Percentiles rank a stretch among this genome's conserved stretches.
Evolutionary conservation across 2,797 vertebrate genomes (phyloP).

Genomic region (Thripadectes ignobilis): DNA sequence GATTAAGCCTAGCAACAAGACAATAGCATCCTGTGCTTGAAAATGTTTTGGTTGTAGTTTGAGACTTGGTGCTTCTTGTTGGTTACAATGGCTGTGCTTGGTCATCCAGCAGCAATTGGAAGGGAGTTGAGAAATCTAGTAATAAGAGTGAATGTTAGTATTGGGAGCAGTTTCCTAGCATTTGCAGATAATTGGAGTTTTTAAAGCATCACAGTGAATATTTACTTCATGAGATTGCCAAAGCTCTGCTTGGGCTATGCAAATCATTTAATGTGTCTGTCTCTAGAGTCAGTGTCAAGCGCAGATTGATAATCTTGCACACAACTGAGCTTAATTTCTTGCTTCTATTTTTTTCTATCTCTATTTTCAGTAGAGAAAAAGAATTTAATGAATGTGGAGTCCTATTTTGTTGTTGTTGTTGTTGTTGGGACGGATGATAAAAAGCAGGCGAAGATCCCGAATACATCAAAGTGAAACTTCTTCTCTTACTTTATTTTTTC

Average conservation of each 20-base stretch:
- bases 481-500: too few relatives aligned
- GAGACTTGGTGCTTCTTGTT: not conserved
- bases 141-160: not conserved
- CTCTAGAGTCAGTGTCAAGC: not conserved
- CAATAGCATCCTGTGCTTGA: not conserved
- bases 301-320: not conserved
- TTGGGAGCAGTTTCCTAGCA: not conserved
- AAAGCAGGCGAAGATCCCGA: too few relatives aligned
- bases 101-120: not conserved
- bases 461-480: too few relatives aligned
- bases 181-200: not conserved
- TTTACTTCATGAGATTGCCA: not conserved
- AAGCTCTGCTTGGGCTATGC: not conserved
- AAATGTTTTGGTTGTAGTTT: constrained; percentile 1
- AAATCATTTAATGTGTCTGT: not conserved
- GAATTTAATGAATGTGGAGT: not conserved
- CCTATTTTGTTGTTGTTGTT: too few relatives aligned
- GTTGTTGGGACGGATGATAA: too few relatives aligned
- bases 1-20: not conserved
- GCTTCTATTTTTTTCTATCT: not conserved
- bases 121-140: not conserved
- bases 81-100: not conserved
- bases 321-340: not conserved
- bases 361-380: not conserved
- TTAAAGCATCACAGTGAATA: not conserved